Percentiles rank a stretch among this genome's conserved stretches.
Conservation (phyloP, 2,888 invertebrate genomes). For the Exephanes ischioxanthus region DNA sequence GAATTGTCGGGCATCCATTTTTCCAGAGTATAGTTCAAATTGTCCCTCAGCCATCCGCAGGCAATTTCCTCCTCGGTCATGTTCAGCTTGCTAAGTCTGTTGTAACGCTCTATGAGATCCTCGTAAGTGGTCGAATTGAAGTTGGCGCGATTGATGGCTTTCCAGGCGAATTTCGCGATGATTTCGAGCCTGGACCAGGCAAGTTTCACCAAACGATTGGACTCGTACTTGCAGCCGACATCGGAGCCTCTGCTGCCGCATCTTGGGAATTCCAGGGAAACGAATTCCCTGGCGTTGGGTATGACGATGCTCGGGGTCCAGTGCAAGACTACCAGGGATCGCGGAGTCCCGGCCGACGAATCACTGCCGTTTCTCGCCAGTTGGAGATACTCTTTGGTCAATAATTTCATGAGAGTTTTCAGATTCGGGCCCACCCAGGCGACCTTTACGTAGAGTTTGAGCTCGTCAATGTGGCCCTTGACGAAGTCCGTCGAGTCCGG, state of each 20-base stretch:
- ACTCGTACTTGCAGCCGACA: slow-evolving; percentile 89
- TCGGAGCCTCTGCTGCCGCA: slow-evolving; percentile 85
- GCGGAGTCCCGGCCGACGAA: slow-evolving; percentile 70
- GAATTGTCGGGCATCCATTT: slow-evolving; percentile 85
- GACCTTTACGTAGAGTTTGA: slow-evolving; percentile 88
- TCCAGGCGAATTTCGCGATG: slow-evolving; percentile 86
- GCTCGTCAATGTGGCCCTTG: slow-evolving; percentile 87
- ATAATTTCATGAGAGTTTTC: slow-evolving; percentile 80
- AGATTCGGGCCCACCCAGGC: slow-evolving; percentile 90
- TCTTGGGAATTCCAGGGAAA: slow-evolving; percentile 88
- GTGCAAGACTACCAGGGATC: slow-evolving; percentile 88
- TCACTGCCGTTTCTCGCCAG: slow-evolving; percentile 36
- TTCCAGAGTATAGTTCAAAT: slow-evolving; percentile 84
- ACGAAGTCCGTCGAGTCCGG: slow-evolving; percentile 87
- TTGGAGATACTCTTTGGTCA: slow-evolving; percentile 81
- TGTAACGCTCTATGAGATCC: slow-evolving; percentile 84
- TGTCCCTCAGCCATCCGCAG: slow-evolving; percentile 89
- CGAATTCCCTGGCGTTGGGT: slow-evolving; percentile 85
- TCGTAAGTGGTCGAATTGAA: slow-evolving; percentile 87
- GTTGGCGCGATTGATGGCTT: slow-evolving; percentile 85
- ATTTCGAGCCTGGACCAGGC: slow-evolving; percentile 87
- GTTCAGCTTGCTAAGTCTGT: slow-evolving; percentile 65
- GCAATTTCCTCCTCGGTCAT: slow-evolving; percentile 86
- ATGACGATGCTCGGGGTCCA: slow-evolving; percentile 89
- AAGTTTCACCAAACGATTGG: slow-evolving; percentile 89